Percentiles rank a stretch among this genome's conserved stretches.
Evolutionary conservation across 1,140 invertebrate genomes (phyloP).

Genomic region (Sycophaga agraensis): DNA sequence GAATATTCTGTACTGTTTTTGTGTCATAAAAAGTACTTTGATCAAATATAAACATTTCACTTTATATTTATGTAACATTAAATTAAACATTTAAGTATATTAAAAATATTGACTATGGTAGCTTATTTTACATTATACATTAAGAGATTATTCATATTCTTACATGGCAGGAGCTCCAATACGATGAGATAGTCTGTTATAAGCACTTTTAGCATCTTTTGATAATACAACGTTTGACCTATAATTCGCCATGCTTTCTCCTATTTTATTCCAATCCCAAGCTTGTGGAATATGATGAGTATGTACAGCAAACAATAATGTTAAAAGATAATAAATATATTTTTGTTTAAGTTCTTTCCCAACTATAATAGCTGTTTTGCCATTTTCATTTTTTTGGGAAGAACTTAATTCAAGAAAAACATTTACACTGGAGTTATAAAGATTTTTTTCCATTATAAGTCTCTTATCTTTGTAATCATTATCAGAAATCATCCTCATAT

Average conservation of each 20-base stretch:
- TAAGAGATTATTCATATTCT: too few species aligned
- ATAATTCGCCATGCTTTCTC: constrained; percentile 43
- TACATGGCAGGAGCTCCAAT: constrained; percentile 45
- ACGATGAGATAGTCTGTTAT: constrained; percentile 51
- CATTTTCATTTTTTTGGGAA: constrained; percentile 34
- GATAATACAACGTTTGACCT: constrained; percentile 43
- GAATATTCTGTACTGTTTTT: too few species aligned
- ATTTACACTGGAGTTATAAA: constrained; percentile 44
- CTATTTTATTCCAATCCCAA: constrained; percentile 54
- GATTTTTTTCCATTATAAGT: constrained; percentile 44
- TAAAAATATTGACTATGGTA: too few species aligned
- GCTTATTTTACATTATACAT: too few species aligned
- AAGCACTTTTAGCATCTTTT: constrained; percentile 54
- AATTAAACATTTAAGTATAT: too few species aligned
- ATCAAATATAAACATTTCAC: too few species aligned
- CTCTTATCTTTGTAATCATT: constrained; percentile 38
- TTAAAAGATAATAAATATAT: constrained; percentile 54
- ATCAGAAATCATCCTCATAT: constrained; percentile 52
- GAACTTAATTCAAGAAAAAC: constrained; percentile 39
- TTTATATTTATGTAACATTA: too few species aligned
- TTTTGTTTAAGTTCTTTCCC: constrained; percentile 51
- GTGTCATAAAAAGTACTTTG: too few species aligned
- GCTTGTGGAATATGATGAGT: constrained; percentile 42
- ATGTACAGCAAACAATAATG: constrained; percentile 47
- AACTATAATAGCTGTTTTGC: constrained; percentile 31